Percentiles rank a stretch among this genome's conserved stretches.
Evolutionary conservation across 92 coral and sea anemone species (phyloP).

Genomic region (Metridium senile): DNA sequence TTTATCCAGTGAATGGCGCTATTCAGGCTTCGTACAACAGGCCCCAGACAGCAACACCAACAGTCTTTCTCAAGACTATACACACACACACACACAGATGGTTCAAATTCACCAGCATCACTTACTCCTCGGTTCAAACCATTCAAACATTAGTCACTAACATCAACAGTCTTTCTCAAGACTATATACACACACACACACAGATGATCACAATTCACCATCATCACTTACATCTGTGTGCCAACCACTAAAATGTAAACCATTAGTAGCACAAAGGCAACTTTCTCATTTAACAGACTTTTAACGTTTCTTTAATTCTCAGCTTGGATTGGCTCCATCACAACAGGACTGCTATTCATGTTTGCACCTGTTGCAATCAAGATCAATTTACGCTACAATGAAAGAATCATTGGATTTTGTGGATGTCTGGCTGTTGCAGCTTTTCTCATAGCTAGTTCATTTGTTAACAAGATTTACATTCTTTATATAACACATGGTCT

Average conservation of each 20-base stretch:
- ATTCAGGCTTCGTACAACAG: too few relatives aligned
- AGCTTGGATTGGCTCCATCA: slow-evolving; percentile 34
- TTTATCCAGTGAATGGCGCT: too few relatives aligned
- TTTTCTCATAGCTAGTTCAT: slow-evolving; percentile 28
- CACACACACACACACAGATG: too few relatives aligned
- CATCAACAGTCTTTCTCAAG: too few relatives aligned
- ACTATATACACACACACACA: too few relatives aligned
- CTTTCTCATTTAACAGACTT: background rate
- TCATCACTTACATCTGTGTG: too few relatives aligned
- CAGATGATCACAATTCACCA: too few relatives aligned
- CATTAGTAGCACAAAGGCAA: background rate
- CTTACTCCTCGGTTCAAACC: background rate
- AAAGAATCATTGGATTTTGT: slow-evolving; percentile 7
- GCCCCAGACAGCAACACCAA: too few relatives aligned
- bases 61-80: too few relatives aligned
- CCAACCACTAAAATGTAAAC: too few relatives aligned
- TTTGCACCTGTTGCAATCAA: slow-evolving; percentile 11
- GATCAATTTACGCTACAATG: slow-evolving; percentile 2
- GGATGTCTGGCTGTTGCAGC: slow-evolving; percentile 4
- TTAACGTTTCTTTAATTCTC: background rate
- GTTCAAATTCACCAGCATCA: background rate
- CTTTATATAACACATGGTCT: slow-evolving; percentile 39
- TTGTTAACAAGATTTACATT: slow-evolving; percentile 7
- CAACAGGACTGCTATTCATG: slow-evolving; percentile 7
- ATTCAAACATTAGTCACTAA: too few relatives aligned